phyloP scores from a whole-genome alignment of 2,888 invertebrate genomes.

The Hymenopus coronatus region DNA sequence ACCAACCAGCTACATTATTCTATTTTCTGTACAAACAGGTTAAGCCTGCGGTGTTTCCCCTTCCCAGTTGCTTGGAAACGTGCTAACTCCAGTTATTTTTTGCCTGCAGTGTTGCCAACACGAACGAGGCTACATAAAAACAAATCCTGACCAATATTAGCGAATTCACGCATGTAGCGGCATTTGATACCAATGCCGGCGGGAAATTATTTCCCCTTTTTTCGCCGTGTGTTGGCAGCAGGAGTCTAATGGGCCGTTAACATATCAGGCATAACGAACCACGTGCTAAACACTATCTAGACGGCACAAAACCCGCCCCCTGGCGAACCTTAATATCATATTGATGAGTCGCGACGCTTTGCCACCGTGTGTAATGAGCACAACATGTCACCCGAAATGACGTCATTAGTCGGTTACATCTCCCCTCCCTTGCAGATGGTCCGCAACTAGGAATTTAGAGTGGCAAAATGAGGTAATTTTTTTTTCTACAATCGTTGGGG shows the following conservation, averaged over 20 bases:
- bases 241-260: not conserved
- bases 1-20: too few species aligned
- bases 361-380: constrained; percentile 3
- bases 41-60: too few species aligned
- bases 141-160: not conserved
- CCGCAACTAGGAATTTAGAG: not conserved
- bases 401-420: constrained; percentile 19
- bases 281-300: not conserved
- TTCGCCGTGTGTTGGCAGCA: not conserved
- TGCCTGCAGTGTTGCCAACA: not conserved
- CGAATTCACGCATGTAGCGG: not conserved
- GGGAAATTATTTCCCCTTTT: not conserved
- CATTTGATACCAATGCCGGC: not conserved
- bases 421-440: constrained; percentile 8
- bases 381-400: constrained; percentile 18
- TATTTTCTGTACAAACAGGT: too few species aligned
- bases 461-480: not conserved
- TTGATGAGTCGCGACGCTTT: constrained; percentile 10
- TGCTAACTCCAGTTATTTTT: too few species aligned
- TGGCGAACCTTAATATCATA: constrained; percentile 25
- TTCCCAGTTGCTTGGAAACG: too few species aligned
- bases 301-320: not conserved
- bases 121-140: not conserved
- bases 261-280: not conserved
- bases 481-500: not conserved